These are phyloP conservation scores for Microtus pennsylvanicus DNA, from an alignment of 2,113 vertebrate species.

Conservation along the genomic window DNA sequence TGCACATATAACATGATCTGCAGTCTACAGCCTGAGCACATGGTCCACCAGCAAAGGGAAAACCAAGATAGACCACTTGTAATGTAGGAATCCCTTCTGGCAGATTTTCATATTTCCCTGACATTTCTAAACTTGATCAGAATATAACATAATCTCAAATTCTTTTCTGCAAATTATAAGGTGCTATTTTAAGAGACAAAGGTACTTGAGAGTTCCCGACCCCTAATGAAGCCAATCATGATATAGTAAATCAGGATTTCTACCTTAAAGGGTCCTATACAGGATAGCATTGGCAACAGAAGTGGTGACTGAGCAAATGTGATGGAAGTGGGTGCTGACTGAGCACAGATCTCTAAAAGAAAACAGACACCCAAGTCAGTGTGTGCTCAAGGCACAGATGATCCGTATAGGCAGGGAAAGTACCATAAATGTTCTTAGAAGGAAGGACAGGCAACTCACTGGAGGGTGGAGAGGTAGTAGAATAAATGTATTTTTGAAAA, in stretches of 20 bases:
- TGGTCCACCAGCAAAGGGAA: not conserved
- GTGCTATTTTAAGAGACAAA: not conserved
- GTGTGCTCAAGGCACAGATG: not conserved
- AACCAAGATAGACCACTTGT: not conserved
- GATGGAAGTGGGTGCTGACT: not conserved
- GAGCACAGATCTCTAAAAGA: not conserved
- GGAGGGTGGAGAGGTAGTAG: not conserved
- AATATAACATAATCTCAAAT: not conserved
- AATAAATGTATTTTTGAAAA: not conserved
- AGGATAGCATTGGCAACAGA: not conserved
- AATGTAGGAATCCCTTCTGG: not conserved
- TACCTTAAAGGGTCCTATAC: not conserved
- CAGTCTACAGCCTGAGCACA: not conserved
- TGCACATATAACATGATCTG: not conserved
- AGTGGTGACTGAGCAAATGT: not conserved
- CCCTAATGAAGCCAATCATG: not conserved
- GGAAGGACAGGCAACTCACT: not conserved
- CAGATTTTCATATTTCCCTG: not conserved
- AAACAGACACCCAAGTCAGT: not conserved
- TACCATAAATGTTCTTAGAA: not conserved
- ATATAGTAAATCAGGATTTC: not conserved
- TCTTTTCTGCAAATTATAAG: not conserved
- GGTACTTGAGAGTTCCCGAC: not conserved
- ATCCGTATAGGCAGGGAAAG: not conserved
- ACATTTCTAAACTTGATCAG: not conserved